phyloP scores from a whole-genome alignment of 2,113 vertebrate genomes.

The Lamprotornis superbus region DNA sequence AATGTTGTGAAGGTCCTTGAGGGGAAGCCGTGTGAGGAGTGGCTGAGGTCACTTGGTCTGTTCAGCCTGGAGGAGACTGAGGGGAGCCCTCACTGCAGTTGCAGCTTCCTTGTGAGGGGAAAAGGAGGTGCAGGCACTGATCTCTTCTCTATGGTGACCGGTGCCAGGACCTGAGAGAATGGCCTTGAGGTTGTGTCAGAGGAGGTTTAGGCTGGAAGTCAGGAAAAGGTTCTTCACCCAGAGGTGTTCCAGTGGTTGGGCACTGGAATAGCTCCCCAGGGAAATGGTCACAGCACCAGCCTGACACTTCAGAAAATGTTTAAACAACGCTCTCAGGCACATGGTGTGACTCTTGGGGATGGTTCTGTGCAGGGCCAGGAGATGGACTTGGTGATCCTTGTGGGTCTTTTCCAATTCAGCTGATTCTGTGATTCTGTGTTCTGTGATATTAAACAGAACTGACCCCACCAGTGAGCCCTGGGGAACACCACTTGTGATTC shows the following conservation, averaged over 20 bases:
- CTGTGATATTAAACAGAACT: background rate
- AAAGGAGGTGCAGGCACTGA: background rate
- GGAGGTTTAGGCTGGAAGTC: background rate
- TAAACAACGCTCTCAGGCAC: rapidly evolving
- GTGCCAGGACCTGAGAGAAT: rapidly evolving
- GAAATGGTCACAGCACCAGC: background rate
- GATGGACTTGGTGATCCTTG: background rate
- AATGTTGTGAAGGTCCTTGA: background rate
- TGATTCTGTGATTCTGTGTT: background rate
- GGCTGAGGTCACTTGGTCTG: background rate
- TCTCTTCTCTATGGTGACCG: too few relatives aligned
- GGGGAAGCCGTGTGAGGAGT: rapidly evolving
- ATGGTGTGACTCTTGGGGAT: background rate
- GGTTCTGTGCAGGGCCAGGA: background rate
- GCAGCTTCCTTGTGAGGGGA: rapidly evolving
- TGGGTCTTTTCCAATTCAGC: background rate
- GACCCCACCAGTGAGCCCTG: too few relatives aligned
- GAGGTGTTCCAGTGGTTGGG: too few relatives aligned
- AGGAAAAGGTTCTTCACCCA: background rate
- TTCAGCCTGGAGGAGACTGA: background rate
- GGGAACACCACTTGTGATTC: background rate
- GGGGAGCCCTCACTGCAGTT: background rate
- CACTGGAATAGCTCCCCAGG: background rate
- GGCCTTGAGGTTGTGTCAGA: background rate
- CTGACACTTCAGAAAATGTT: background rate